Base-by-base conservation (phyloP, 2,113 vertebrate species). In the Chlamydotis undulata region DNA sequence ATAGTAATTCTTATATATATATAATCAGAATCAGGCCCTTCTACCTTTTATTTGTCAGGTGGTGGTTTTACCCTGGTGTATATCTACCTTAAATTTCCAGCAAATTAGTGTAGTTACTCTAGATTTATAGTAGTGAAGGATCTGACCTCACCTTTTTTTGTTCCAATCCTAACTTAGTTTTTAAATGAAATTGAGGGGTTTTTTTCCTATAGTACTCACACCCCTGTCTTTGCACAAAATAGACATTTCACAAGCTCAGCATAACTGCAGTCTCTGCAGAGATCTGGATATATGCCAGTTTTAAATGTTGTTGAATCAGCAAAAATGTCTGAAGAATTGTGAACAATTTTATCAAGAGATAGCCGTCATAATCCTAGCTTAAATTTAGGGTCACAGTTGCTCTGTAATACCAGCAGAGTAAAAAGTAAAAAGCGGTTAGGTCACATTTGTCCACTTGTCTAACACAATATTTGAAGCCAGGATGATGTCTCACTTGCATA, bases 281-380 rank as follows among this genome's bases (percentile, higher is more conserved):
- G 45, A 71, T 65, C 53, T 96, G 88, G 65, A 64, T 89, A 60
- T 75, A 68, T 45, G 73, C 56, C 89, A 91, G 0, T 29, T 65
- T 92, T 79, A 82, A 82, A 52, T 69, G 49, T 4, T 73, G 33
- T 33, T 85, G 73, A 89, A 82, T 89, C 83, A 91, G 80, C 50
- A 91, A 85, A 89, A 75, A 76, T 73, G 50, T 89, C 31, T 76
- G 57, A 94, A 91, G n/a, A 94, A 91, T 59, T 87, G 63, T 89
- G 69, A 83, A 84, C 19, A 61, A 93, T 84, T 92, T 85, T 76
- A 50, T 90, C 57, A 87, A 57, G 33, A 75, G 37, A 47, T 83
- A 89, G 11, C 19, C 75, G 37, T 55, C 70, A 69, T 82, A 75
- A 94, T 89, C 17, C 14, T 60, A 80, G 6, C 9, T 86, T 64